These are phyloP conservation scores for Oophaga sylvatica DNA, from an alignment of 2,797 vertebrate species.

Conservation along the genomic window DNA sequence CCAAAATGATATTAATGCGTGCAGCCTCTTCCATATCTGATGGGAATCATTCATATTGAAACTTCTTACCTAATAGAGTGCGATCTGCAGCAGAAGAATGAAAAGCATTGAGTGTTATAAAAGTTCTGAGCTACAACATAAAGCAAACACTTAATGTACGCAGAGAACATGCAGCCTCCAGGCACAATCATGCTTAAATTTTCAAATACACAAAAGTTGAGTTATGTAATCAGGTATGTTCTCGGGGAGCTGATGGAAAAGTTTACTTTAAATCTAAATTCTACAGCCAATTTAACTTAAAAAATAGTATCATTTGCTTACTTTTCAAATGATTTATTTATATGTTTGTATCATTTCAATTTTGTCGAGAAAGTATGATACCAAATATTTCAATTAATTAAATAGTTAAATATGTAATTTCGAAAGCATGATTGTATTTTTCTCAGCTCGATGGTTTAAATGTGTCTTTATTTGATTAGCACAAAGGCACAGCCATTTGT, in stretches of 20 bases:
- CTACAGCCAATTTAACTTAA: neutral
- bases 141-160: neutral
- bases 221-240: neutral
- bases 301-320: neutral
- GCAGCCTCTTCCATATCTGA: neutral
- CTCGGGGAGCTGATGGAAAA: neutral
- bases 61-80: slow-evolving; percentile 92
- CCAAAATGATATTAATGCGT: neutral
- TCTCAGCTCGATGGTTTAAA: too few relatives aligned
- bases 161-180: neutral
- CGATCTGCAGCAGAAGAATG: slow-evolving; percentile 81
- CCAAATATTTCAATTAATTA: neutral
- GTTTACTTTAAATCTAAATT: neutral
- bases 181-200: slow-evolving; percentile 18
- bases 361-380: neutral
- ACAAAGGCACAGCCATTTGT: neutral
- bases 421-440: too few relatives aligned
- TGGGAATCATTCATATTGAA: neutral
- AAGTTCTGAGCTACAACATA: slow-evolving; percentile 48
- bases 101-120: slow-evolving; percentile 63
- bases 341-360: neutral
- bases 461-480: neutral
- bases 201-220: neutral
- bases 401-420: too few relatives aligned
- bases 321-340: neutral